These are phyloP conservation scores for Plebejus melissa DNA, from an alignment of 2,888 invertebrate genomes.

Conservation along the genomic window DNA sequence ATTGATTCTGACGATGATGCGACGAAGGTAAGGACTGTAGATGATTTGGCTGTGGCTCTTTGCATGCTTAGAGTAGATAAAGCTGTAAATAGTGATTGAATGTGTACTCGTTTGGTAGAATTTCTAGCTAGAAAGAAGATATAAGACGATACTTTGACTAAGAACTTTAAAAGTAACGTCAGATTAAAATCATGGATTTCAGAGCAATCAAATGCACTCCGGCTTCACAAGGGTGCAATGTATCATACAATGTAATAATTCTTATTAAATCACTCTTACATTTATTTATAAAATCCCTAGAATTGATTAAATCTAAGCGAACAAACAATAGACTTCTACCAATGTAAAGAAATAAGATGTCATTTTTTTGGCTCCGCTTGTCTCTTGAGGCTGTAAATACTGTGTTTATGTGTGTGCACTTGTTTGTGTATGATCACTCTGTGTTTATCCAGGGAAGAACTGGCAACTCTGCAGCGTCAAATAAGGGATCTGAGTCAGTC, in stretches of 20 bases:
- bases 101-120: not conserved
- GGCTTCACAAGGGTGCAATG: not conserved
- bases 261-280: not conserved
- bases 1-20: constrained; percentile 68
- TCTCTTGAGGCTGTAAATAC: constrained; percentile 15
- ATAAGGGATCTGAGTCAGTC: constrained; percentile 82
- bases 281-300: no score
- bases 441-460: constrained; percentile 81
- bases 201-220: not conserved
- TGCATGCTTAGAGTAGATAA: not conserved
- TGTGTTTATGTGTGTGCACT: constrained; percentile 19
- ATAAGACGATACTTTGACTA: no score
- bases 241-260: not conserved
- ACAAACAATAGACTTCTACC: not conserved
- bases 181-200: not conserved
- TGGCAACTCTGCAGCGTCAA: constrained; percentile 89
- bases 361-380: not conserved
- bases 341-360: not conserved
- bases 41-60: not conserved
- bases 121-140: no score
- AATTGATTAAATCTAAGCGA: not conserved
- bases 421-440: constrained; percentile 74
- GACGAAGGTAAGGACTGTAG: constrained; percentile 56
- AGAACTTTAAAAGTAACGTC: no score
- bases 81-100: not conserved